Evolutionary conservation across 2,797 vertebrate species (phyloP), one percentile per base, ranked within the genome.

Genomic region (Urophycis tenuis): DNA sequence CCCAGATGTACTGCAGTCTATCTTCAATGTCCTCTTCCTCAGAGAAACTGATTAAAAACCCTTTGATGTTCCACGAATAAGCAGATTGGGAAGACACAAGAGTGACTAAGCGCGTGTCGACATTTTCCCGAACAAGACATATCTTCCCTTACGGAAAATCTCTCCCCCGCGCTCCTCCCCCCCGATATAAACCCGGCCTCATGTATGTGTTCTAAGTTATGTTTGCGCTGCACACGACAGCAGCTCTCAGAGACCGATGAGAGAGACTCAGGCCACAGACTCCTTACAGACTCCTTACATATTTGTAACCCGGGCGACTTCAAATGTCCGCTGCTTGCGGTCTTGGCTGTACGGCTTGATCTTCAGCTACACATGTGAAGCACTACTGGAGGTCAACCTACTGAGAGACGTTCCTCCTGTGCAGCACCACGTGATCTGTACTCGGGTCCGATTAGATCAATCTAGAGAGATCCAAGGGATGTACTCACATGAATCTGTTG

Each of bases 121-220:
- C 88, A 87, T 88, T 87, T 84, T 88, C 78, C 84, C 45, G 36
- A 78, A 88, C 75, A 83, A 87, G 81, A 83, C 82, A 83, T 86
- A 82, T 85, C 78, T 85, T 86, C 85, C 85, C 79, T 75, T 75
- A 82, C 85, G 83, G 82, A 90, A 89, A 89, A 90, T 83, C 81
- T 82, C 69, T 71, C 83, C 34, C 34, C 34, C 34, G 3, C 34
- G 3, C 34, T 8, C 34, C 34, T n/a, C 53, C 53, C 8, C 22
- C 53, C 22, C 22, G 25, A 60, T 25, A 60, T 60, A 60, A 60
- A n/a, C 25, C 53, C 8, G 22, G n/a, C 8, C 53, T 60, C 9
- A 60, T 60, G 7, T n/a, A 19, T 60, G 53, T 60, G 22, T 60
- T 60, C n/a, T n/a, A 60, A 9, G 53, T 60, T n/a, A 60, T 60